phyloP scores from a whole-genome alignment of 37 sponge, comb jelly and placozoan genomes.

The Halichondria panicea region DNA sequence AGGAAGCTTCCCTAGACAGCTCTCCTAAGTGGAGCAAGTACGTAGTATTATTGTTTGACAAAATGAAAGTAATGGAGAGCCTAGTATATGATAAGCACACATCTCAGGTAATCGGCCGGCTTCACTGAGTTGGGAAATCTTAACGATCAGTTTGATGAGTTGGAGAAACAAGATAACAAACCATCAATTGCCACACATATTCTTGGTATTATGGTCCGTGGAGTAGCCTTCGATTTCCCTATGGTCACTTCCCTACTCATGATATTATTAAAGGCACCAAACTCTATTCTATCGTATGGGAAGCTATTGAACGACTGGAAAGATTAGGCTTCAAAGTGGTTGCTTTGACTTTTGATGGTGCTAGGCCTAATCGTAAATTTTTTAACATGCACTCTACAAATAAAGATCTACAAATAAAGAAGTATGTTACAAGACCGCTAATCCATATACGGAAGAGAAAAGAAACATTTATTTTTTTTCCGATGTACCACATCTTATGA shows the following conservation, averaged over 20 bases:
- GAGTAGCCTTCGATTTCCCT: constrained; percentile 30
- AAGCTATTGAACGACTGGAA: constrained; percentile 47
- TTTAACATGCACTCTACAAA: constrained; percentile 13
- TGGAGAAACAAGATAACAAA: background rate
- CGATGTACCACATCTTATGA: constrained; percentile 40
- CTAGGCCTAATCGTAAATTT: constrained; percentile 31
- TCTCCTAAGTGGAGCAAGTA: constrained; percentile 41
- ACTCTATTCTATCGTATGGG: constrained; percentile 47
- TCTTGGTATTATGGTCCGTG: constrained; percentile 45
- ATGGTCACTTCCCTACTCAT: constrained; percentile 38
- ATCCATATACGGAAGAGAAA: constrained; percentile 18
- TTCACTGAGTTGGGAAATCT: background rate
- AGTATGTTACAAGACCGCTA: no score
- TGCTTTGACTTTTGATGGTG: constrained; percentile 33
- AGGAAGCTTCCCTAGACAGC: constrained; percentile 31
- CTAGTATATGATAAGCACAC: constrained; percentile 43
- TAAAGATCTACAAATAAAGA: no score
- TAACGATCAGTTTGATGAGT: background rate
- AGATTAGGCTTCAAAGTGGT: constrained; percentile 32
- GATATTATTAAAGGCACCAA: constrained; percentile 1
- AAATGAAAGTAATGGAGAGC: constrained; percentile 41
- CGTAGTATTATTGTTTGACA: constrained; percentile 23
- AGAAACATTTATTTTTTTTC: constrained; percentile 23
- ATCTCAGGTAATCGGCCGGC: background rate
- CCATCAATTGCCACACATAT: constrained; percentile 34